These are phyloP conservation scores for Andinoacara biseriatus DNA, from an alignment of 2,113 vertebrate species.

Conservation along the genomic window DNA sequence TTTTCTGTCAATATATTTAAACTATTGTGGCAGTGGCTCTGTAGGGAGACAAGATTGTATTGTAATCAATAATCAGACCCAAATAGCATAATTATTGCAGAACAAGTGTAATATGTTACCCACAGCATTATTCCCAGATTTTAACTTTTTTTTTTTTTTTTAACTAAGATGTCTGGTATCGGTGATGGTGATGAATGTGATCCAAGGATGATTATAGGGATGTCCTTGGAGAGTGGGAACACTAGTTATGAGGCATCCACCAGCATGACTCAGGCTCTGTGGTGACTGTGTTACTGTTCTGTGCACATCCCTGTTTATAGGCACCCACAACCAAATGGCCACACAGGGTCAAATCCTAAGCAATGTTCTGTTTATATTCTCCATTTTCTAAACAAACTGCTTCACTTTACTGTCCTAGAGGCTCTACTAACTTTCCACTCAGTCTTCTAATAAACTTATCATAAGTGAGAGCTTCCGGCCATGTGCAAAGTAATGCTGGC, in stretches of 20 bases:
- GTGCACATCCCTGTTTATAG: slow-evolving; percentile 23
- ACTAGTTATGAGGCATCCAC: slow-evolving; percentile 12
- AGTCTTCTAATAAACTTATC: slow-evolving; percentile 22
- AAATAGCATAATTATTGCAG: not conserved
- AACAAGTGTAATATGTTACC: not conserved
- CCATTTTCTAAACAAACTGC: slow-evolving; percentile 27
- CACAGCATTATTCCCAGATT: not conserved
- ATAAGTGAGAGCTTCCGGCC: slow-evolving; percentile 10
- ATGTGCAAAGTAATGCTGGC: slow-evolving; percentile 21
- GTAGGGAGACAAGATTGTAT: not conserved
- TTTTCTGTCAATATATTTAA: not conserved
- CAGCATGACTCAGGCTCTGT: slow-evolving; percentile 1
- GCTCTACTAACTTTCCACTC: not conserved
- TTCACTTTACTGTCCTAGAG: not conserved
- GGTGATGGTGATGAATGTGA: not conserved
- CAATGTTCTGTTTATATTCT: slow-evolving; percentile 48
- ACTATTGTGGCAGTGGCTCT: not conserved
- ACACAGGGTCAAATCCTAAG: slow-evolving; percentile 65
- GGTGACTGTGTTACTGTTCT: slow-evolving; percentile 28
- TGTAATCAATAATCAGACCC: slow-evolving; percentile 4
- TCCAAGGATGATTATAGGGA: not conserved
- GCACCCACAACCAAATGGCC: slow-evolving; percentile 36
- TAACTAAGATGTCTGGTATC: not conserved
- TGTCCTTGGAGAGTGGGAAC: not conserved
- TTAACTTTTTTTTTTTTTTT: not conserved